These are phyloP conservation scores for Cricetomys ansorgei DNA, from an alignment of 2,113 vertebrate genomes.

Conservation along the genomic window DNA sequence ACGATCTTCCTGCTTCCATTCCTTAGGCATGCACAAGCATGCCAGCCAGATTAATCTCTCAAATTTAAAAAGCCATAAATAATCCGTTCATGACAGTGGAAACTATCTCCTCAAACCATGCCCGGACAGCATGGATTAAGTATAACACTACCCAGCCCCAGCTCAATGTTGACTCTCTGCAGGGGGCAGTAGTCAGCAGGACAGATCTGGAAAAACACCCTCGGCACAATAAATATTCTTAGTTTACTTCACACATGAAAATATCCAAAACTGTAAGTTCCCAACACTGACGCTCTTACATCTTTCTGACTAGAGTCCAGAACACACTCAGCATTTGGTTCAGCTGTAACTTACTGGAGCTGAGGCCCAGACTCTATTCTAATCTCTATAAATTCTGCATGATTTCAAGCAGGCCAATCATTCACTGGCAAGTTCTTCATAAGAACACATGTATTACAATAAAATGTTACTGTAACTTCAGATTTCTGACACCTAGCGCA, in stretches of 20 bases:
- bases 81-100: background rate
- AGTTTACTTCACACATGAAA: constrained; percentile 49
- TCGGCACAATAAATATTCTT: background rate
- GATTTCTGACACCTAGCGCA: constrained; percentile 63
- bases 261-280: constrained; percentile 46
- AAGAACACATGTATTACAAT: constrained; percentile 60
- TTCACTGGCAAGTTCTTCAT: constrained; percentile 52
- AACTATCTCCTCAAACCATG: background rate
- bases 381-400: constrained; percentile 54
- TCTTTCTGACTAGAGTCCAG: constrained; percentile 61
- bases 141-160: too few species aligned
- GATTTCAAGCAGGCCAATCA: constrained; percentile 60
- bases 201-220: background rate
- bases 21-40: background rate
- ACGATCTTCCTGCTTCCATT: too few species aligned
- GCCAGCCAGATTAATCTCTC: background rate
- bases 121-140: background rate
- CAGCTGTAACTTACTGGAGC: constrained; percentile 64
- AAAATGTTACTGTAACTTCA: constrained; percentile 53
- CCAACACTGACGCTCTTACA: constrained; percentile 23
- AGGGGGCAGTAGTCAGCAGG: background rate
- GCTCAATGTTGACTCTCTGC: background rate
- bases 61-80: background rate
- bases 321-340: constrained; percentile 61
- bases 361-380: background rate